Conservation (phyloP, 2,888 invertebrate genomes). For the Spodoptera picta region DNA sequence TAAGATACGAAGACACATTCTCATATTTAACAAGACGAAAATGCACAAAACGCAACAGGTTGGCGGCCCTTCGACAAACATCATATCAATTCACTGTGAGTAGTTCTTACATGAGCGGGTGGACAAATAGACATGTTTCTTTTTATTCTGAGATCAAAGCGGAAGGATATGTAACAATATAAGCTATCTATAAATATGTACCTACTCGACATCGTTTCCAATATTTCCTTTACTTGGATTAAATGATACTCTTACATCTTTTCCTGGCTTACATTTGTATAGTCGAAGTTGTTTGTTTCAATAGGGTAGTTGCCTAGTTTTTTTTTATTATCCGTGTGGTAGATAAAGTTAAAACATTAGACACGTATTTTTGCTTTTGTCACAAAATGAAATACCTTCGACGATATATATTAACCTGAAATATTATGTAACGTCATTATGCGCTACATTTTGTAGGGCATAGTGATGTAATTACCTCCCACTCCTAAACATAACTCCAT, state of each 20-base stretch:
- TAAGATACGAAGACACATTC: background rate
- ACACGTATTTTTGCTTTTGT: too few relatives aligned
- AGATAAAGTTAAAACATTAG: too few relatives aligned
- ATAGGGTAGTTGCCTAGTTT: too few relatives aligned
- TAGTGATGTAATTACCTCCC: too few relatives aligned
- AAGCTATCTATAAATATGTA: too few relatives aligned
- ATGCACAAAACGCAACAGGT: conserved; percentile 38
- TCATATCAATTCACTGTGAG: conserved; percentile 42
- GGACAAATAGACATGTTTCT: conserved; percentile 19
- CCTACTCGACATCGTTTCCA: conserved; percentile 11
- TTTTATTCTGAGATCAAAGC: conserved; percentile 36
- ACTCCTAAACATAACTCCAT: too few relatives aligned
- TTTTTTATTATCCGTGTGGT: too few relatives aligned
- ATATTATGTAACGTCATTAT: too few relatives aligned
- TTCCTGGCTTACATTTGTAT: background rate
- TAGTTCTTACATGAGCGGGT: conserved; percentile 17
- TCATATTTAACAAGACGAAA: conserved; percentile 8
- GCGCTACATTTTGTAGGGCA: too few relatives aligned
- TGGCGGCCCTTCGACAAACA: conserved; percentile 30
- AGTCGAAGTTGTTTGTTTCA: too few relatives aligned
- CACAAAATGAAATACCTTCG: too few relatives aligned
- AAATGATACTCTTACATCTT: conserved; percentile 3
- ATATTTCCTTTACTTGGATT: conserved; percentile 8
- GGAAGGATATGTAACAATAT: conserved; percentile 11
- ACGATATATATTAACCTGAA: too few relatives aligned